These are phyloP conservation scores for Halictus rubicundus DNA, from an alignment of 1,140 invertebrate species.

Conservation along the genomic window DNA sequence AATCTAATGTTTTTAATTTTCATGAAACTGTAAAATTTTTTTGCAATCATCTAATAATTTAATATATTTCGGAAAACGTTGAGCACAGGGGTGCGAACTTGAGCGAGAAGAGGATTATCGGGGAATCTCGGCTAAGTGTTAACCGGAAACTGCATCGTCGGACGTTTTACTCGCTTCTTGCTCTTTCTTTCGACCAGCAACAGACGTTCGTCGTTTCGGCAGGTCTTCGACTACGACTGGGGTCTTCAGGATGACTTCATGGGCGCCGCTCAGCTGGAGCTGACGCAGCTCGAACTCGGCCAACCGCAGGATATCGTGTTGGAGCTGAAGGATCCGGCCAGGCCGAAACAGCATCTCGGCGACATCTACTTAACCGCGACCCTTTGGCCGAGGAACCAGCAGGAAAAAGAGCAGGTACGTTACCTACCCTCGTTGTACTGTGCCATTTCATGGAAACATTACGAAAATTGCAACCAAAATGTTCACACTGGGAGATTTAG, in stretches of 20 bases:
- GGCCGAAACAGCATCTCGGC: constrained; percentile 87
- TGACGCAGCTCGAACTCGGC: constrained; percentile 91
- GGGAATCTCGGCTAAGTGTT: too few species aligned
- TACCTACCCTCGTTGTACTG: neutral
- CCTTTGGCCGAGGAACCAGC: constrained; percentile 92
- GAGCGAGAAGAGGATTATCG: too few species aligned
- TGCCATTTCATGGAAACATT: too few species aligned
- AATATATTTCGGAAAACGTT: too few species aligned
- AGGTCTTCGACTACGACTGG: constrained; percentile 99
- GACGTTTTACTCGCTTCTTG: constrained; percentile 23
- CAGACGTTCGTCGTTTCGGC: constrained; percentile 46
- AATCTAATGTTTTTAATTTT: too few species aligned
- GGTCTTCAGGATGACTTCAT: constrained; percentile 99
- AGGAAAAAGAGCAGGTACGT: constrained; percentile 95
- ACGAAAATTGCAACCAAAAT: too few species aligned
- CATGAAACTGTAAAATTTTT: too few species aligned
- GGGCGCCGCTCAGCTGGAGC: constrained; percentile 93
- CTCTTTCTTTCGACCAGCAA: constrained; percentile 25
- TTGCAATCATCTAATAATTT: too few species aligned
- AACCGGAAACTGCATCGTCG: too few species aligned
- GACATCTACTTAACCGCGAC: constrained; percentile 90
- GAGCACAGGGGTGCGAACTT: too few species aligned
- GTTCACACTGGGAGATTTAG: too few species aligned
- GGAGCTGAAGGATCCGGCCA: constrained; percentile 87
- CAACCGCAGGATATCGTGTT: constrained; percentile 90